Evolutionary conservation across 2,888 invertebrate genomes (phyloP), one percentile per base, ranked within the genome.

Genomic region (Podabrus alpinus): DNA sequence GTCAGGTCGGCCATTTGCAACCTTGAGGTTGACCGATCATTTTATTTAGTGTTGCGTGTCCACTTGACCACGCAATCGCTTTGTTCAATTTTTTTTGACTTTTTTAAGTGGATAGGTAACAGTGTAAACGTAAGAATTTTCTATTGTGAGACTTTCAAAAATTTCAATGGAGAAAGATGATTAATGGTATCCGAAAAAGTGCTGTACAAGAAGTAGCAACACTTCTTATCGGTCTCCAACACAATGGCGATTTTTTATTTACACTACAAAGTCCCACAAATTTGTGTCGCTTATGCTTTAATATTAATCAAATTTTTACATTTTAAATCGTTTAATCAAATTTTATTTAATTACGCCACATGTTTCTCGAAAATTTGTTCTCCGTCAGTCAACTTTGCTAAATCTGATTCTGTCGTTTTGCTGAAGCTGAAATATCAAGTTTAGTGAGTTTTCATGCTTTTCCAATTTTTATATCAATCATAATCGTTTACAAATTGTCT

Each of bases 21-120:
- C 84, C 84, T 84, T 82, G 83, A 81, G 80, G 83, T 83, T 85
- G 85, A 84, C 84, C 85, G 85, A 85, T 85, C 83, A 84, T 84
- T 84, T 81, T 81, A 82, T 83, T 84, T 81, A 82, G 81, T 82
- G 83, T 83, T 81, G 81, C 80, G 80, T 83, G 83, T 80, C 81
- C 79, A 29, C 29, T 62, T 66, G 59, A 71, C 70, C 76, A 76
- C 76, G 76, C 76, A 68, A 76, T 69, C 60, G 66, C 73, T 70
- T 73, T 73, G 68, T 73, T 66, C 69, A 68, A 73, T 69, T 73
- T 73, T 61, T 72, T 29, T 66, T 68, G 68, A 68, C 72, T 68
- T 72, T 72, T 71, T 71, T 66, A 71, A 71, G 67, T 24, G 66
- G n/a, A 29, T 45, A 67, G 64, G 60, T 25, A 70, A 64, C n/a